Evolutionary conservation across 2,113 vertebrate genomes (phyloP), one percentile per base, ranked within the genome.

Genomic region (Rhadina sibilatrix): DNA sequence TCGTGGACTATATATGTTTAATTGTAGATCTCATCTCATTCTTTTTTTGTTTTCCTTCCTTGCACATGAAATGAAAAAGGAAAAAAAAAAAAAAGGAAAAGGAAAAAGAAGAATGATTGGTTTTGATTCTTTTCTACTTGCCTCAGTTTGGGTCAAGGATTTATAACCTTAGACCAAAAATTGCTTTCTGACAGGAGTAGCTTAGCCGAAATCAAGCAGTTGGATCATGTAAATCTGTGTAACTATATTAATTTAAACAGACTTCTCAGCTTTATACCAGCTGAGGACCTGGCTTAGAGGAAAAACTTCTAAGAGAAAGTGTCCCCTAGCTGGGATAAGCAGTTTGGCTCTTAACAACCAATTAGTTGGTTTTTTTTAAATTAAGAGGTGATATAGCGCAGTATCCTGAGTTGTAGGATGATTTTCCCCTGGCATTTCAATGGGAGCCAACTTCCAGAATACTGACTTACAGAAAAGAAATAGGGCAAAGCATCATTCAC

Each of bases 171-270:
- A 47, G 38, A 86, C 31, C 50, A 86, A 94, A 94, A 81, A 46
- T 37, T 12, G 5, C 80, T 49, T 90, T 89, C 47, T 81, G 74
- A 92, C 17, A 81, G 56, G 69, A 90, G 44, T 16, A 2, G 1
- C 70, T 93, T 52, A 86, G 47, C 60, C 82, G 60, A 90, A 87
- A 75, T 92, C 79, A 87, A 90, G 77, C 40, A 83, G 68, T 53
- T 94, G 53, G 49, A 90, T 87, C 68, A 83, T 90, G 76, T 83
- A 96, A 89, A 96, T 93, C 76, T 93, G 37, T 93, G 72, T 83
- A 90, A 70, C 49, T 94, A 38, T 38, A 82, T 89, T 94, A 90
- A 87, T 92, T 94, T 87, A 66, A 93, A 81, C 21, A 59, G 56
- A 69, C 12, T 89, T 27, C 40, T 92, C 56, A 75, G 61, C 44